These are phyloP conservation scores for Pampusana beccarii DNA, from an alignment of 2,113 vertebrate species.

Conservation along the genomic window DNA sequence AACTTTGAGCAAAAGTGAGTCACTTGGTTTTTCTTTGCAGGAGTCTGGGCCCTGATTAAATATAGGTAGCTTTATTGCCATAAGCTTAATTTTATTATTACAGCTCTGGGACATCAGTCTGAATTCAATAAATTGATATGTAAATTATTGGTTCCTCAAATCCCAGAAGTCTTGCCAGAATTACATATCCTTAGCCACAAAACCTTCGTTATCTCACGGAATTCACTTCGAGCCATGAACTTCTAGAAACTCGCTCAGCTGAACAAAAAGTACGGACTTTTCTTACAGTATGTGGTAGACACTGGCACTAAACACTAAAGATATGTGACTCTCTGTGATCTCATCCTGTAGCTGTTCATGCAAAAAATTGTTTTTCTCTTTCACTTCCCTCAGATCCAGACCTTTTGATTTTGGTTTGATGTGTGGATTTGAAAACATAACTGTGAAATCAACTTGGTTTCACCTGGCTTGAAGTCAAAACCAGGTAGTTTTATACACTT, in stretches of 20 bases:
- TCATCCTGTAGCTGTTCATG: conserved; percentile 38
- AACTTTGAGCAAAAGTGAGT: not conserved
- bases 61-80: not conserved
- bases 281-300: not conserved
- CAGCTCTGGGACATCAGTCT: not conserved
- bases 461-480: conserved; percentile 52
- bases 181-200: not conserved
- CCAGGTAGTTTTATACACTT: not conserved
- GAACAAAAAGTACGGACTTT: not conserved
- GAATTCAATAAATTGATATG: not conserved
- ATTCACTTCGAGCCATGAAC: not conserved
- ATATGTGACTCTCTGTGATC: conserved; percentile 28
- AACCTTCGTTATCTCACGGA: not conserved
- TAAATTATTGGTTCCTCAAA: not conserved
- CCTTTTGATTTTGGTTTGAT: conserved; percentile 61
- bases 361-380: conserved; percentile 71
- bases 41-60: not conserved
- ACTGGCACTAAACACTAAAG: not conserved
- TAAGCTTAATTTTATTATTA: not conserved
- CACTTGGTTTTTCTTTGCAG: not conserved
- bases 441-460: conserved; percentile 65
- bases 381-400: conserved; percentile 55
- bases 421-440: conserved; percentile 9
- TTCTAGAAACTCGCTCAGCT: not conserved
- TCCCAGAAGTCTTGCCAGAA: not conserved